Evolutionary conservation across 2,113 vertebrate species (phyloP).

Genomic region (Okapia johnstoni): DNA sequence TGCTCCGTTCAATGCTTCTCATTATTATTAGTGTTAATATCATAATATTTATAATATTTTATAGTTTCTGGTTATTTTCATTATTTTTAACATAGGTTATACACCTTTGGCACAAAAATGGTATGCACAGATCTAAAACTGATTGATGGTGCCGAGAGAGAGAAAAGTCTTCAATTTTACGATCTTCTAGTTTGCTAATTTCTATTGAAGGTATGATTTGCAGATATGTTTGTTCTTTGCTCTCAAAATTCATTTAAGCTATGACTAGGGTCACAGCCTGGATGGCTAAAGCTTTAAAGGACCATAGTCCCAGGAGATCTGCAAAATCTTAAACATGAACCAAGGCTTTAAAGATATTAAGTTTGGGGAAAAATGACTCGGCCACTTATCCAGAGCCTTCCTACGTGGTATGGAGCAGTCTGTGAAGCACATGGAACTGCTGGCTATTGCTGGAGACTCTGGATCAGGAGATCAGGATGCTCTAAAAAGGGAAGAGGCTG

Average conservation of each 20-base stretch:
- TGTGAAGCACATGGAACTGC: background rate
- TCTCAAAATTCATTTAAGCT: constrained; percentile 73
- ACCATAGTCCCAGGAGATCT: constrained; percentile 56
- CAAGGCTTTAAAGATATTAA: background rate
- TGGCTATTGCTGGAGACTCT: background rate
- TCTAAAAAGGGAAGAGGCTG: background rate
- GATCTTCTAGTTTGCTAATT: constrained; percentile 74
- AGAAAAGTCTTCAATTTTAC: constrained; percentile 42
- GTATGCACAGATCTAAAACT: constrained; percentile 18
- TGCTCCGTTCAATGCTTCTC: background rate
- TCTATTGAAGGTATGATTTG: constrained; percentile 70
- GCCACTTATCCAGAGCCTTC: background rate
- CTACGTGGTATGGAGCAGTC: background rate
- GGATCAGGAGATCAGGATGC: background rate
- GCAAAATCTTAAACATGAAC: background rate
- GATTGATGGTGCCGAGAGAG: background rate
- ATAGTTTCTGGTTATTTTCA: background rate
- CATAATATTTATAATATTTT: background rate
- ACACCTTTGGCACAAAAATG: background rate
- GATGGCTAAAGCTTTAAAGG: constrained; percentile 75
- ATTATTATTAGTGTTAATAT: background rate
- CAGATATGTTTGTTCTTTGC: constrained; percentile 70
- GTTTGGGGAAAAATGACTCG: background rate
- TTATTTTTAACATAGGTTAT: background rate
- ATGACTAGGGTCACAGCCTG: constrained; percentile 60